Conservation (phyloP, 2,888 invertebrate species). For the Cosmia trapezina region DNA sequence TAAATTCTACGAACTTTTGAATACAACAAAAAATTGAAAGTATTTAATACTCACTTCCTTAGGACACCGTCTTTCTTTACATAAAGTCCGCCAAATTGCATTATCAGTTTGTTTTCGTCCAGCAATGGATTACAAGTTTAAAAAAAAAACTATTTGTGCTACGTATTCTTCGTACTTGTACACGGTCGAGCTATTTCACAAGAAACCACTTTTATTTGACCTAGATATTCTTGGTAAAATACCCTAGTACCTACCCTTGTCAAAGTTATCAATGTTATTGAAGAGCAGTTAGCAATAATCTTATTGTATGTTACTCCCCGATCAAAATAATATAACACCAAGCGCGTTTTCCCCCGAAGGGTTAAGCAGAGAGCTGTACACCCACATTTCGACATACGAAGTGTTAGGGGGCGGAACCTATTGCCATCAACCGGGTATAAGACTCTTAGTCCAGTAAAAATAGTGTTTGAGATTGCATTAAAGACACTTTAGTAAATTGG, state of each 20-base stretch:
- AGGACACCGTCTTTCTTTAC: background rate
- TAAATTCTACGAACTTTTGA: background rate
- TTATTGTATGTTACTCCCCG: constrained; percentile 13
- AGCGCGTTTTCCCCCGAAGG: too few species aligned
- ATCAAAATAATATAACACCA: too few species aligned
- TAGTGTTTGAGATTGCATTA: too few species aligned
- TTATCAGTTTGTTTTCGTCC: too few species aligned
- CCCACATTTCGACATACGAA: too few species aligned
- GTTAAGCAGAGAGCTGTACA: too few species aligned
- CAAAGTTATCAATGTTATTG: constrained; percentile 19
- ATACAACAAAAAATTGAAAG: background rate
- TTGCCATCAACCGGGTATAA: too few species aligned
- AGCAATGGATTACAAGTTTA: too few species aligned
- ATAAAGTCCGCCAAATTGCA: too few species aligned
- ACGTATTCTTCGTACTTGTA: background rate
- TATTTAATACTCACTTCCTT: background rate
- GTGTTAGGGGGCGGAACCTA: too few species aligned
- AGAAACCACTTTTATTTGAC: constrained; percentile 1
- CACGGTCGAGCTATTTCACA: background rate
- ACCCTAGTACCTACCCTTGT: constrained; percentile 7
- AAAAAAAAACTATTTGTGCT: background rate
- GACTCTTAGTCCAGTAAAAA: too few species aligned
- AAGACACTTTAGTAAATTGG: too few species aligned
- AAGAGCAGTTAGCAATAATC: background rate
- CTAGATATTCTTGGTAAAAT: background rate